Conservation (phyloP, 2,797 vertebrate genomes). For the Craterocephalus amniculus region DNA sequence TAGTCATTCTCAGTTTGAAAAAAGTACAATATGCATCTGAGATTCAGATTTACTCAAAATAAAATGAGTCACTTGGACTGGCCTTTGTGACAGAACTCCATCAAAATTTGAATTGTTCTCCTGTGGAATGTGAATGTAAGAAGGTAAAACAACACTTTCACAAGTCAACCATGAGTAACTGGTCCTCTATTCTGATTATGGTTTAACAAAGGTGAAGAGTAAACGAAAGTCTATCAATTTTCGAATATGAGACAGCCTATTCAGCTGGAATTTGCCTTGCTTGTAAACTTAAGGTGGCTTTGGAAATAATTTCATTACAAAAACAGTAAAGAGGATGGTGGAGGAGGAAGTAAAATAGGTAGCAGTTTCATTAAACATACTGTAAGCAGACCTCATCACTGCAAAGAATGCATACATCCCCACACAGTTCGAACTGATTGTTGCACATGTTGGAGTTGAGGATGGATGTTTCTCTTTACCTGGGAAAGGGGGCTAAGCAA, state of each 20-base stretch:
- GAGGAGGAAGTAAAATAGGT: neutral
- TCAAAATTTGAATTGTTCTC: too few species aligned
- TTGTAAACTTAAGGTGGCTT: too few species aligned
- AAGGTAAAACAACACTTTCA: too few species aligned
- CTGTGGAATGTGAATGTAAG: too few species aligned
- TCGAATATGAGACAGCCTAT: too few species aligned
- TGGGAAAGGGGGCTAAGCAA: neutral
- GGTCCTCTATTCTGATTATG: too few species aligned
- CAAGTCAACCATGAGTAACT: too few species aligned
- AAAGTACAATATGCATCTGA: neutral
- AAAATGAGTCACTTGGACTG: neutral
- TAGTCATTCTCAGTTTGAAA: neutral
- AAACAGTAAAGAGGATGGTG: neutral
- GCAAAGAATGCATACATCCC: neutral
- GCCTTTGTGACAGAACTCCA: too few species aligned
- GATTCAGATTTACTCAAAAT: neutral
- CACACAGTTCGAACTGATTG: neutral
- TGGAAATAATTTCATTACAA: neutral
- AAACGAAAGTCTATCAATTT: too few species aligned
- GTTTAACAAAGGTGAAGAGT: too few species aligned
- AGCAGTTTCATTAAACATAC: neutral
- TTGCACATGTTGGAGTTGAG: neutral
- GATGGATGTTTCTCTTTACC: neutral
- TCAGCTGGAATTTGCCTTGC: too few species aligned
- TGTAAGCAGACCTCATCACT: neutral